A percentile compares a stretch with the other conserved stretches of the same genome.
Evolutionary conservation across 2,888 invertebrate species (phyloP).

Genomic region (Pachycephus smyrnensis): DNA sequence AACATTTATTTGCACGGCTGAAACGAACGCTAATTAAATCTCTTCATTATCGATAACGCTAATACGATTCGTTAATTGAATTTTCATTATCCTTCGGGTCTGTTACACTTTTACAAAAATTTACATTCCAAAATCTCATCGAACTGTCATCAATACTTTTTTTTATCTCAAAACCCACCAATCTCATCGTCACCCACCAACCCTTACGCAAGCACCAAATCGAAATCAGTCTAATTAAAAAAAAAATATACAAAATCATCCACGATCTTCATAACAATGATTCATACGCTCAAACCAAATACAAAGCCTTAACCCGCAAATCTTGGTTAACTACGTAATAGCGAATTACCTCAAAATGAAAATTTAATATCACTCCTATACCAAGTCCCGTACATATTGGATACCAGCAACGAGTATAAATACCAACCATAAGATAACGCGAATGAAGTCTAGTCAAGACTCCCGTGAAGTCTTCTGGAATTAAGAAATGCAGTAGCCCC

Average conservation of each 20-base stretch:
- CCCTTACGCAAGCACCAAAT: background rate
- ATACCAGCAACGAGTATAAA: background rate
- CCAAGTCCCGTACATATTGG: background rate
- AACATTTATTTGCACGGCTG: background rate
- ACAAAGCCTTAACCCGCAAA: background rate
- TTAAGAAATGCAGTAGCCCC: background rate
- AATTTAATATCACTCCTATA: background rate
- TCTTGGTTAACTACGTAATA: background rate
- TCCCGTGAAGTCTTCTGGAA: background rate
- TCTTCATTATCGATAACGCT: background rate
- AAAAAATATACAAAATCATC: background rate
- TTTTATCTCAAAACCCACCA: background rate
- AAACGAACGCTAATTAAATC: background rate
- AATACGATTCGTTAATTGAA: conserved; percentile 1
- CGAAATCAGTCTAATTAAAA: background rate
- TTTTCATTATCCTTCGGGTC: background rate
- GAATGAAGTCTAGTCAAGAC: background rate
- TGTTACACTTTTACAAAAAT: background rate
- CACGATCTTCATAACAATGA: background rate
- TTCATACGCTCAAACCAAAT: background rate
- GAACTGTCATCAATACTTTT: background rate
- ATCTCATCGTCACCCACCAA: no score
- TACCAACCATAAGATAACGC: background rate
- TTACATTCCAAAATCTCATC: background rate
- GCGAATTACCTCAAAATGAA: background rate